Base-by-base conservation (phyloP, 2,113 vertebrate species). In the Myotis brandtii region DNA sequence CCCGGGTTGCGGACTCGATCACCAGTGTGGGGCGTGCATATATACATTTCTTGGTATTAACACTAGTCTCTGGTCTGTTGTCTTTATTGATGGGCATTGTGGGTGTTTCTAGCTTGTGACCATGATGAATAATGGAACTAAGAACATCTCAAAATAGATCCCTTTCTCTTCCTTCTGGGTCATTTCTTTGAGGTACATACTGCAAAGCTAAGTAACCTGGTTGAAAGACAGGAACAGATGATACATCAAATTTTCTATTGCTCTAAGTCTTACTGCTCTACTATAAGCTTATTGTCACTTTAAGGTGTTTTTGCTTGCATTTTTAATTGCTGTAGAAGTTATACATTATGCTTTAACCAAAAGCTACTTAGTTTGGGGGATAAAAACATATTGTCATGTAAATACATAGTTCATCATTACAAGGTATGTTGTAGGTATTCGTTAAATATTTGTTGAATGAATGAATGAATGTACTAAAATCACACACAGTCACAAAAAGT, bases 371-470 rank as follows among this genome's bases (percentile, higher is more conserved):
- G 40, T 79, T 93, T 93, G 70, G 75, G 20, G 92, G 46, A 11
- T 8, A 40, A 86, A 94, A 89, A 67, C 5, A 32, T 11, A 54
- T 52, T 90, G 6, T 83, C 32, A 81, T 91, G 23, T 48, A 89
- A 81, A 34, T 76, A 59, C 32, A 64, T 62, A 59, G 30, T 73
- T 86, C 77, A 85, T 56, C 79, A 83, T 80, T 70, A 56, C 9
- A 86, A 88, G 56, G 5, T 34, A 73, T 79, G 3, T 70, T 85
- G 25, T 43, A 88, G 37, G 18, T 89, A 69, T 52, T 86, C 25
- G 0, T 86, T 89, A 92, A 94, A 92, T 77, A 73, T 62, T 40
- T 94, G 9, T 89, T 70, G 18, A 92, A 83, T 75, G 7, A 95
- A 37, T 37, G 37, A 37, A 46, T 50, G 27, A 59, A 37, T 86